These are phyloP conservation scores for Alectura lathami DNA, from an alignment of 2,113 vertebrate genomes.

Conservation along the genomic window DNA sequence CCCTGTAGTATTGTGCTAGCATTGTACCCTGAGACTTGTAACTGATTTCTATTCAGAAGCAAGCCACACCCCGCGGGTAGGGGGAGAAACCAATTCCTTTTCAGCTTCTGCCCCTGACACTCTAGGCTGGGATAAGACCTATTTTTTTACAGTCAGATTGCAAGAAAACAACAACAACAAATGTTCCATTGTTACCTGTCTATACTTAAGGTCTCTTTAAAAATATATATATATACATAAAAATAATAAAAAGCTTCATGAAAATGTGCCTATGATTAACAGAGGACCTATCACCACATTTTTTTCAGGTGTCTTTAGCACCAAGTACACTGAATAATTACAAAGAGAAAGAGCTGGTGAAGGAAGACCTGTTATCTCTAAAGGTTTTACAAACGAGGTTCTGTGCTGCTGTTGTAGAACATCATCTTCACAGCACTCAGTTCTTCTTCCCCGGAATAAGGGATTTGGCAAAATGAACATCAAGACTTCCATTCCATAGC, in stretches of 20 bases:
- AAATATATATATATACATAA: too few relatives aligned
- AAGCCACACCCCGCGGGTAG: not conserved
- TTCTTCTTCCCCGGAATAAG: not conserved
- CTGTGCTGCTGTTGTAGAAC: not conserved
- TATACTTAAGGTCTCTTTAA: fast-evolving
- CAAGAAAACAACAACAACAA: not conserved
- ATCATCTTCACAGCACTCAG: not conserved
- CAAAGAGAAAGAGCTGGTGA: not conserved
- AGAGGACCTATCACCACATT: not conserved
- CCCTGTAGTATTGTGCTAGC: not conserved
- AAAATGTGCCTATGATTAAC: not conserved
- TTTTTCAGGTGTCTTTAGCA: not conserved
- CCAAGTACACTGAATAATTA: fast-evolving
- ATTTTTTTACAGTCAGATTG: not conserved
- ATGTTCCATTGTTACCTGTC: not conserved
- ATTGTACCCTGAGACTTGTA: not conserved
- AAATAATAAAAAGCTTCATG: not conserved
- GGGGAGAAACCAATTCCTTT: not conserved
- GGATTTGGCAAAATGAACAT: not conserved
- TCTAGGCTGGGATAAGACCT: not conserved
- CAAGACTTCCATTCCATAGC: not conserved
- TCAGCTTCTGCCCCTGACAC: not conserved
- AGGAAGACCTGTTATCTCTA: not conserved
- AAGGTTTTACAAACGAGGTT: not conserved
- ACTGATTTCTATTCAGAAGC: not conserved